Evolutionary conservation across 2,888 invertebrate species (phyloP).

Genomic region (Shargacucullia verbasci): DNA sequence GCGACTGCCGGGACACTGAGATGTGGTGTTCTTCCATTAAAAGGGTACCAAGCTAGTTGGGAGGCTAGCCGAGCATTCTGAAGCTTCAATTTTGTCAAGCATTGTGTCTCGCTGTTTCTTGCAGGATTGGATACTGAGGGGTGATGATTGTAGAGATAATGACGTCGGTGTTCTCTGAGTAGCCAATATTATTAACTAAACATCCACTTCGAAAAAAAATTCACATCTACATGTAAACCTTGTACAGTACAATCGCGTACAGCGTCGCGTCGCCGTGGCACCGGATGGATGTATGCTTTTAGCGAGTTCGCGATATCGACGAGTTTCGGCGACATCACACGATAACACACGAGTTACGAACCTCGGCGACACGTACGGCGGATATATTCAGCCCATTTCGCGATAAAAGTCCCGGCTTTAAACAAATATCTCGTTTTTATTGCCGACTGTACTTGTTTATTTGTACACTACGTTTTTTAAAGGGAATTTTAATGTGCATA

Average conservation of each 20-base stretch:
- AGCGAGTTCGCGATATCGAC: slow-evolving; percentile 59
- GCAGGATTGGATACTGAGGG: too few species aligned
- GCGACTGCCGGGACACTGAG: too few species aligned
- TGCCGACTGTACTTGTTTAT: slow-evolving; percentile 52
- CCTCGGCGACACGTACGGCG: slow-evolving; percentile 33
- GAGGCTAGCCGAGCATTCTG: too few species aligned
- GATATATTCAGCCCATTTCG: slow-evolving; percentile 36
- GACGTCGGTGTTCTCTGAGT: too few species aligned
- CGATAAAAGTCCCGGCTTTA: slow-evolving; percentile 47
- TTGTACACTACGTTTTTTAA: slow-evolving; percentile 32
- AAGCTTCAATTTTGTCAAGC: too few species aligned
- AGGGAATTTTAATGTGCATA: slow-evolving; percentile 45
- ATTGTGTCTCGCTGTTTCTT: too few species aligned
- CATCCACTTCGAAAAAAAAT: too few species aligned
- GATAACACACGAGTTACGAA: slow-evolving; percentile 39
- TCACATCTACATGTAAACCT: slow-evolving; percentile 59
- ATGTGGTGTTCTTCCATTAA: too few species aligned
- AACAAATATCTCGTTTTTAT: slow-evolving; percentile 58
- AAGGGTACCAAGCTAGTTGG: too few species aligned
- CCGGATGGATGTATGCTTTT: slow-evolving; percentile 73
- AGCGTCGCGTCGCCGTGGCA: slow-evolving; percentile 52
- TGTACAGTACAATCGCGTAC: slow-evolving; percentile 58
- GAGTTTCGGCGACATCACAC: slow-evolving; percentile 55
- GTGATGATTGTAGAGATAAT: too few species aligned
- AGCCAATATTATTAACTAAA: too few species aligned